Conservation (phyloP, 2,797 vertebrate genomes). For the Heterohyrax brucei region DNA sequence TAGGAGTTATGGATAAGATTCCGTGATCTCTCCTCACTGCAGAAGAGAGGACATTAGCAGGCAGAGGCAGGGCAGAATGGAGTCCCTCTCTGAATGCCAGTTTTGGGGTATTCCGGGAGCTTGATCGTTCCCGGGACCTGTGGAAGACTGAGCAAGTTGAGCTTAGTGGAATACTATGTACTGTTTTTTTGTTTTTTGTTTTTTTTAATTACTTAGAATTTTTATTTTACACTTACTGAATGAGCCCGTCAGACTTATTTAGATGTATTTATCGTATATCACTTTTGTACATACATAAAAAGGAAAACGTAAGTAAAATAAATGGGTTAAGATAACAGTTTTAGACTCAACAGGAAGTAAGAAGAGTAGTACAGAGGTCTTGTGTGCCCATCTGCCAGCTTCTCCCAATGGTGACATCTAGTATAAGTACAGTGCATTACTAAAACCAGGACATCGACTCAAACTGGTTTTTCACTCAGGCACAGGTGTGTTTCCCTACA, state of each 20-base stretch:
- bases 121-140: too few relatives aligned
- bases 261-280: not conserved
- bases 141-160: not conserved
- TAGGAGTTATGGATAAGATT: not conserved
- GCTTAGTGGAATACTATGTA: not conserved
- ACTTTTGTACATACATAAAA: conserved; percentile 17
- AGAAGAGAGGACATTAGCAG: not conserved
- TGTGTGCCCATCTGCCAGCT: not conserved
- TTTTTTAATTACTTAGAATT: not conserved
- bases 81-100: not conserved
- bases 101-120: not conserved
- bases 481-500: not conserved
- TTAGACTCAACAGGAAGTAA: not conserved
- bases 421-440: not conserved
- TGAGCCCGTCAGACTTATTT: conserved; percentile 12
- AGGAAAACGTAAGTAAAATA: conserved; percentile 65
- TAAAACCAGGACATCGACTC: not conserved
- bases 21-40: not conserved
- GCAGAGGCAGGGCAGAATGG: not conserved
- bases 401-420: not conserved
- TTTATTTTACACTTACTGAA: conserved; percentile 27
- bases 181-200: conserved; percentile 4
- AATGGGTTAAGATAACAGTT: conserved; percentile 54
- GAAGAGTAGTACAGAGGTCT: not conserved
- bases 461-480: not conserved